Percentiles rank a stretch among this genome's conserved stretches.
These are phyloP conservation scores for Chamaetylas fuelleborni DNA, from an alignment of 2,113 vertebrate genomes.

Conservation along the genomic window DNA sequence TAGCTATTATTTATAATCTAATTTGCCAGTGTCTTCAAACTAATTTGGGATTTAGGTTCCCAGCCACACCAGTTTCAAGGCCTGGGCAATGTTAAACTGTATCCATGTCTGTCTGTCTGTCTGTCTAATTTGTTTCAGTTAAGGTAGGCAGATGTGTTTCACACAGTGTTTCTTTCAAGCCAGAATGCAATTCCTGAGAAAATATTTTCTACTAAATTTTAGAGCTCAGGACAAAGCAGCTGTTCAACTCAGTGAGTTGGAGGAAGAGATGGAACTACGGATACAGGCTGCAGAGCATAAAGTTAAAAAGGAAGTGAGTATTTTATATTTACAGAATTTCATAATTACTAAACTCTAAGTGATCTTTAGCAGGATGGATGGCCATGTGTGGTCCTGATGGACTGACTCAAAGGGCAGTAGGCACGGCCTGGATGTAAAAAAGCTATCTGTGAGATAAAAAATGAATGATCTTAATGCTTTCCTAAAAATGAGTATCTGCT, in stretches of 20 bases:
- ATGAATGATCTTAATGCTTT: background rate
- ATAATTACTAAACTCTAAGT: background rate
- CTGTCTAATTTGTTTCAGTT: background rate
- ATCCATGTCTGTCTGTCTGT: background rate
- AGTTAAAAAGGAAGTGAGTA: constrained; percentile 84
- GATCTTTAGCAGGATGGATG: background rate
- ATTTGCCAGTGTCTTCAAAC: background rate
- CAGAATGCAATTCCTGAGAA: background rate
- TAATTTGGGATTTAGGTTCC: background rate
- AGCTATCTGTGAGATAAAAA: background rate
- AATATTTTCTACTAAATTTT: constrained; percentile 36
- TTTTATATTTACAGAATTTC: background rate
- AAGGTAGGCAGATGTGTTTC: background rate
- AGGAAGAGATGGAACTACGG: constrained; percentile 96
- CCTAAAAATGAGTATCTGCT: background rate
- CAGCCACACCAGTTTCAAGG: background rate
- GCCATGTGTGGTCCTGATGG: background rate
- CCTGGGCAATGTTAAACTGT: background rate
- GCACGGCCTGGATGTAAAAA: background rate
- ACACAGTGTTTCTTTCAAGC: background rate
- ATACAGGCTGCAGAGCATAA: constrained; percentile 86
- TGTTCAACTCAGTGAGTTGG: constrained; percentile 90
- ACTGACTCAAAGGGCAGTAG: background rate
- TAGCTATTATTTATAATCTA: background rate
- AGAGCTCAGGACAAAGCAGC: constrained; percentile 95